These are phyloP conservation scores for Spatulosminthurus flaviceps DNA, from an alignment of 2,888 invertebrate species.

Conservation along the genomic window DNA sequence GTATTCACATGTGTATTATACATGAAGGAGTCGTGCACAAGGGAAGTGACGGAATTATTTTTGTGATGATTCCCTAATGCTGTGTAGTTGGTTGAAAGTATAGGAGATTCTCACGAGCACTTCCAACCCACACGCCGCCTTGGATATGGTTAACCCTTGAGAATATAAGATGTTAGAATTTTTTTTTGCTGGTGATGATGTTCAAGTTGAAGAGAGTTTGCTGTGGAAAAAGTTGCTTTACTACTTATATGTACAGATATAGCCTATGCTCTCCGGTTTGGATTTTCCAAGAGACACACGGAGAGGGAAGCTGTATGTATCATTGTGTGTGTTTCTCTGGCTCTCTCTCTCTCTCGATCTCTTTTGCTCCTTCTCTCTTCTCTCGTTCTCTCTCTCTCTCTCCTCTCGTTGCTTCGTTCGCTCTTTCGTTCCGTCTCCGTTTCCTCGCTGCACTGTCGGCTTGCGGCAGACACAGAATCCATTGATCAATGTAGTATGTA, in stretches of 20 bases:
- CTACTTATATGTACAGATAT: neutral
- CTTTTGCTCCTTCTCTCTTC: neutral
- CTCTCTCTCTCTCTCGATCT: conserved; percentile 19
- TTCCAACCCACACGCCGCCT: conserved; percentile 15
- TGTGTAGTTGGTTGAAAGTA: neutral
- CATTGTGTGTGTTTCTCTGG: no score
- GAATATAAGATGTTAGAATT: conserved; percentile 23
- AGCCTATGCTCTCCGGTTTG: neutral
- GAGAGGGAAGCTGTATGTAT: neutral
- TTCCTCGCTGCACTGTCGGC: conserved; percentile 19
- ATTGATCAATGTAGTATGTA: conserved; percentile 29
- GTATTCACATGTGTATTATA: no score
- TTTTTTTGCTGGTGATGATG: conserved; percentile 17
- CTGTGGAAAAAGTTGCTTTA: conserved; percentile 22
- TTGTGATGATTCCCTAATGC: neutral
- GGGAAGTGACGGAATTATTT: neutral
- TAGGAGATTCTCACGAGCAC: neutral
- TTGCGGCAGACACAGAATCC: conserved; percentile 31
- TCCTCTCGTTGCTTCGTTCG: neutral
- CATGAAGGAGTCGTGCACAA: neutral
- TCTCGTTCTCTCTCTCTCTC: neutral
- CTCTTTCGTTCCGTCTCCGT: neutral
- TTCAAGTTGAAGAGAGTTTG: conserved; percentile 25
- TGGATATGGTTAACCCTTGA: conserved; percentile 17
- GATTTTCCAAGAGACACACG: neutral